These are phyloP conservation scores for Notarius lentiginosus DNA, from an alignment of 2,113 vertebrate genomes.

Conservation along the genomic window DNA sequence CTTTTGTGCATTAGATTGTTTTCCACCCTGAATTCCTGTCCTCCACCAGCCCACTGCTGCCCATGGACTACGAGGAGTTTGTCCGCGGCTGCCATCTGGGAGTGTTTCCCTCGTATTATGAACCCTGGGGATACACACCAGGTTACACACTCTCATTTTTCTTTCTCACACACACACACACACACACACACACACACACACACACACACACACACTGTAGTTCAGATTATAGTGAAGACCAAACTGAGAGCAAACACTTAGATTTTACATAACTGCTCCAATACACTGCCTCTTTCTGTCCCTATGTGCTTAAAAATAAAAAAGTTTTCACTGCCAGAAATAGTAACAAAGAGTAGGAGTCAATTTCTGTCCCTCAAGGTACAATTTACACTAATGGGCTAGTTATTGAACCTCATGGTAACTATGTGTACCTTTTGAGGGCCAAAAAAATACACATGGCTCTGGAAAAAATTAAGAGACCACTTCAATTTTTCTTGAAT, in stretches of 20 bases:
- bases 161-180: background rate
- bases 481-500: too few relatives aligned
- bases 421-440: too few relatives aligned
- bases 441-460: too few relatives aligned
- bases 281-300: background rate
- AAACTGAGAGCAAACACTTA: background rate
- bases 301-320: background rate
- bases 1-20: constrained; percentile 76
- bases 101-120: constrained; percentile 97
- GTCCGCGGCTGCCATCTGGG: constrained; percentile 95
- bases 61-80: constrained; percentile 98
- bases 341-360: too few relatives aligned
- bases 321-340: too few relatives aligned
- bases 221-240: background rate
- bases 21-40: constrained; percentile 97
- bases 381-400: too few relatives aligned
- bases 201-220: background rate
- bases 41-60: constrained; percentile 91
- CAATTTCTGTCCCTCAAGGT: too few relatives aligned
- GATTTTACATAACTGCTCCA: background rate
- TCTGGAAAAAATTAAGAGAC: too few relatives aligned
- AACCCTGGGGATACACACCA: constrained; percentile 98
- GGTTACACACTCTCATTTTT: constrained; percentile 65
- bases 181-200: background rate
- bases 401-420: too few relatives aligned